Conservation (phyloP, 1,140 invertebrate genomes). For the Drosophila tani region DNA sequence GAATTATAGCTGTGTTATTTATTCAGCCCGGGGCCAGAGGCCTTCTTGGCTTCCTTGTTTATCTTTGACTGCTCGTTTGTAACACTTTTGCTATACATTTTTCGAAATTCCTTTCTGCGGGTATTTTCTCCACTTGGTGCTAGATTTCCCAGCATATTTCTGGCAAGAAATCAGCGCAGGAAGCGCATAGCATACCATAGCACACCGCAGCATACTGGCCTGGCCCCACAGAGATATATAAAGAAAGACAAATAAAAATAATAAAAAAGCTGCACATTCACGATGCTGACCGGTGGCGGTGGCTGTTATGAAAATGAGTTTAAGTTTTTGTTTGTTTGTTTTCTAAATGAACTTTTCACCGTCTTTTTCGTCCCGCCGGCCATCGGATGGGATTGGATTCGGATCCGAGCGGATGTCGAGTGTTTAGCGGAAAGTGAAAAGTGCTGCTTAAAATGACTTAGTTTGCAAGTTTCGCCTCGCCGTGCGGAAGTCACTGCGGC, state of each 20-base stretch:
- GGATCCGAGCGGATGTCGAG: conserved; percentile 68
- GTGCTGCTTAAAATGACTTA: conserved; percentile 81
- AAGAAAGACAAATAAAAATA: conserved; percentile 31
- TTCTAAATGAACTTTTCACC: conserved; percentile 76
- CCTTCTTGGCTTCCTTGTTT: conserved; percentile 28
- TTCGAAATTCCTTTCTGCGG: conserved; percentile 12
- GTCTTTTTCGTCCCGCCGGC: conserved; percentile 10
- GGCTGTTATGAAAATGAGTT: conserved; percentile 78
- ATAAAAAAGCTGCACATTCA: conserved; percentile 73
- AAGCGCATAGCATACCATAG: conserved; percentile 69
- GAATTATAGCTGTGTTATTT: conserved; percentile 22
- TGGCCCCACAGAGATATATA: background rate
- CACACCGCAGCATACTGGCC: background rate
- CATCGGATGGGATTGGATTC: conserved; percentile 8
- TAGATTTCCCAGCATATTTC: conserved; percentile 66
- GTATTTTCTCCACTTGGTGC: conserved; percentile 29
- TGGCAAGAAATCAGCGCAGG: conserved; percentile 73
- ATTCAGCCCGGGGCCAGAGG: conserved; percentile 1
- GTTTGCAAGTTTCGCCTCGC: conserved; percentile 73
- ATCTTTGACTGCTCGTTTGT: conserved; percentile 5
- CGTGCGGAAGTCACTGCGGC: conserved; percentile 66
- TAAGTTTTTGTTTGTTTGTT: conserved; percentile 77
- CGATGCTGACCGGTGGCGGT: conserved; percentile 51
- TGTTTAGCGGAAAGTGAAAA: conserved; percentile 83
- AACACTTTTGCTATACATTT: conserved; percentile 28